Conservation (phyloP, 1,140 invertebrate species). For the Hetaerina americana region DNA sequence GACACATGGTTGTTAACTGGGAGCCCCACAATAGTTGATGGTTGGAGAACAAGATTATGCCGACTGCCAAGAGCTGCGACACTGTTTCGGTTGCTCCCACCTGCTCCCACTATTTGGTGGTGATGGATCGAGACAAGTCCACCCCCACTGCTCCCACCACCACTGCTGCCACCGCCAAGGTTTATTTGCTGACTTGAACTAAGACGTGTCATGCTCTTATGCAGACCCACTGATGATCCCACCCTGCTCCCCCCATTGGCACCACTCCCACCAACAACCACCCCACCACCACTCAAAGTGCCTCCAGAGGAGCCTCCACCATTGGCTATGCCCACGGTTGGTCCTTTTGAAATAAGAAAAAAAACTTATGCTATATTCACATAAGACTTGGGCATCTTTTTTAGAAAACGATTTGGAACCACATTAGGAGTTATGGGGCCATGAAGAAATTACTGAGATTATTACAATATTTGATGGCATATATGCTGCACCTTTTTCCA, state of each 20-base stretch:
- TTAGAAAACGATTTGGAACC: too few relatives aligned
- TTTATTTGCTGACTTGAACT: slow-evolving; percentile 58
- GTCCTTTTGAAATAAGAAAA: not conserved
- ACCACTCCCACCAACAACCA: not conserved
- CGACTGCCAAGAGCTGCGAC: not conserved
- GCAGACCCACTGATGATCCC: slow-evolving; percentile 58
- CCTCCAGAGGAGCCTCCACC: not conserved
- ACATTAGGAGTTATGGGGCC: too few relatives aligned
- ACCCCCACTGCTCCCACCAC: slow-evolving; percentile 2
- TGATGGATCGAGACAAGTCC: slow-evolving; percentile 10
- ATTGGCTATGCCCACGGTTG: not conserved
- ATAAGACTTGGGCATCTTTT: too few relatives aligned
- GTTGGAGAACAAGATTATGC: slow-evolving; percentile 5
- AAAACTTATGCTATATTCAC: too few relatives aligned
- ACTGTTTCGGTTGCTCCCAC: not conserved
- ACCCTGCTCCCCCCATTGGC: slow-evolving; percentile 24
- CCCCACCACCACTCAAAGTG: not conserved
- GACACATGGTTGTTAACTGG: slow-evolving; percentile 24
- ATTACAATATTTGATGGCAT: too few relatives aligned
- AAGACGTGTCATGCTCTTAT: slow-evolving; percentile 68
- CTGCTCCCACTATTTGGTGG: slow-evolving; percentile 1
- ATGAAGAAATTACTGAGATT: too few relatives aligned
- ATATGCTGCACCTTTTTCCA: too few relatives aligned
- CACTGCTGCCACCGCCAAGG: slow-evolving; percentile 8
- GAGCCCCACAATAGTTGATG: not conserved